Conservation (phyloP, 2,888 invertebrate genomes). For the Exocentrus adspersus region DNA sequence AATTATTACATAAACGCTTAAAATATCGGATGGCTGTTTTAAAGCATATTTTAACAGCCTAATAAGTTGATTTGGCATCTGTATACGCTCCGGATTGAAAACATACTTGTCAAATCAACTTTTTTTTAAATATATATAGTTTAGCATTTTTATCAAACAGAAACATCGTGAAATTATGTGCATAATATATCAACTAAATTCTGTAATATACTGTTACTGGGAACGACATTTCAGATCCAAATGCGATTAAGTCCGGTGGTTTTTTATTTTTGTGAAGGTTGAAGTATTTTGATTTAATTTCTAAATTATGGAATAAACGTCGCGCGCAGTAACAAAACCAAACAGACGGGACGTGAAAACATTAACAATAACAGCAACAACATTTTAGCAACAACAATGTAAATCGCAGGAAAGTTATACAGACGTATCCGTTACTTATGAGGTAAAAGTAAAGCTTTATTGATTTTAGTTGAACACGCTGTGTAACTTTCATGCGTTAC, state of each 20-base stretch:
- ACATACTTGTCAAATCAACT: conserved; percentile 5
- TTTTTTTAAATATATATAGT: background rate
- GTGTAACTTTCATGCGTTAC: conserved; percentile 47
- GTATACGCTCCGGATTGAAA: background rate
- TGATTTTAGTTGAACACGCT: conserved; percentile 32
- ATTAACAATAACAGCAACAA: conserved; percentile 64
- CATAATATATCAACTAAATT: conserved; percentile 15
- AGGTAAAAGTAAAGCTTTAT: conserved; percentile 32
- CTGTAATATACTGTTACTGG: background rate
- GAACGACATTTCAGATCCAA: too few species aligned
- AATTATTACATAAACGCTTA: conserved; percentile 27
- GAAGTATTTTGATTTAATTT: too few species aligned
- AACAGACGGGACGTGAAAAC: conserved; percentile 42
- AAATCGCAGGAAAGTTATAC: conserved; percentile 52
- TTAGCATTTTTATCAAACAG: conserved; percentile 3
- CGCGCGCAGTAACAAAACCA: conserved; percentile 16
- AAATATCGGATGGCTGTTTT: conserved; percentile 27
- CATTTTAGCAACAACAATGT: conserved; percentile 62
- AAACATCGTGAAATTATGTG: conserved; percentile 19
- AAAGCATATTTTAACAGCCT: conserved; percentile 32
- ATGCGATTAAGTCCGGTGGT: too few species aligned
- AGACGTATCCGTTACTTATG: conserved; percentile 38
- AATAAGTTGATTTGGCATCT: conserved; percentile 19
- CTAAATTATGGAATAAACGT: conserved; percentile 6
- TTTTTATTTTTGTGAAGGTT: background rate